phyloP scores from a whole-genome alignment of 2,113 vertebrate genomes.

The Gulo gulo region DNA sequence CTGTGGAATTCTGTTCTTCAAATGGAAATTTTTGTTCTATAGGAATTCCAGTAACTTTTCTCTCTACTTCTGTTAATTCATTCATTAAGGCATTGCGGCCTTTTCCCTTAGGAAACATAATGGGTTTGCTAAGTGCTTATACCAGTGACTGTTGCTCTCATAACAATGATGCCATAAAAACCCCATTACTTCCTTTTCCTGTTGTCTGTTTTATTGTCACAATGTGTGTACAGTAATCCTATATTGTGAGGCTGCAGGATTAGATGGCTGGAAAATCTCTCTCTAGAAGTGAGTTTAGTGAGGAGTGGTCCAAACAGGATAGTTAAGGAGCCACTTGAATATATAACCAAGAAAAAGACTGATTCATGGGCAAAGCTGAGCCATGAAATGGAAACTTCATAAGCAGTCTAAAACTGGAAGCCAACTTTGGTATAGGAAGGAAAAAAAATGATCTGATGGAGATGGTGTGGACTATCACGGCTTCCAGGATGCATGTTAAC shows the following conservation, averaged over 20 bases:
- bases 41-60: slow-evolving; percentile 61
- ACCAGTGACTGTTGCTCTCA: not conserved
- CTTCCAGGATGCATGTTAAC: not conserved
- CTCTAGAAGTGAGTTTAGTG: not conserved
- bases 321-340: not conserved
- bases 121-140: slow-evolving; percentile 56
- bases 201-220: not conserved
- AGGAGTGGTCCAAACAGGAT: not conserved
- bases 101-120: slow-evolving; percentile 51
- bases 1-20: slow-evolving; percentile 25
- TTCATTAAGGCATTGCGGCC: slow-evolving; percentile 38
- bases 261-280: not conserved
- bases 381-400: not conserved
- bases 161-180: not conserved
- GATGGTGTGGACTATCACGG: not conserved
- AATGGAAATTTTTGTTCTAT: slow-evolving; percentile 27
- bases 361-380: not conserved
- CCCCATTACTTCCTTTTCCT: not conserved
- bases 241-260: not conserved
- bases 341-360: not conserved
- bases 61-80: slow-evolving; percentile 47
- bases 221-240: not conserved
- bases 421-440: not conserved
- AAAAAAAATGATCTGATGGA: not conserved
- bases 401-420: not conserved